phyloP scores from a whole-genome alignment of 2,113 vertebrate genomes.

The Strix uralensis region DNA sequence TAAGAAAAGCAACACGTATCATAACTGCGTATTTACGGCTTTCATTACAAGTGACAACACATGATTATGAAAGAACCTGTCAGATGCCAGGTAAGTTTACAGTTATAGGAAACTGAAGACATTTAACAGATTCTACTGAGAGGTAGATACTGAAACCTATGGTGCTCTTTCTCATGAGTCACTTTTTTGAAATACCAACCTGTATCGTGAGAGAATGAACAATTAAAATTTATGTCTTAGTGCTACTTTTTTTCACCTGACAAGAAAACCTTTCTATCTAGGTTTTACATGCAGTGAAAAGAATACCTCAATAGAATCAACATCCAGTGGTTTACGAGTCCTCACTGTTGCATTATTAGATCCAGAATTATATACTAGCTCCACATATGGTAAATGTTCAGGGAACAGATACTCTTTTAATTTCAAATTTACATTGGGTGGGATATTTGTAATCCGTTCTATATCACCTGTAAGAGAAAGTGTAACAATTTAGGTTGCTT shows the following conservation, averaged over 20 bases:
- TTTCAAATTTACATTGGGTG: not conserved
- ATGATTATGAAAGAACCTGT: not conserved
- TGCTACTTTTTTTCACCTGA: not conserved
- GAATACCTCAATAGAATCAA: conserved; percentile 23
- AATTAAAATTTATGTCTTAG: not conserved
- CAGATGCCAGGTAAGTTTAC: not conserved
- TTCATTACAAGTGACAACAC: not conserved
- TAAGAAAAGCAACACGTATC: not conserved
- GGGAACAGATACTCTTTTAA: not conserved
- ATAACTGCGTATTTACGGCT: not conserved
- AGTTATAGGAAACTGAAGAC: not conserved
- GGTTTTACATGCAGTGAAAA: not conserved
- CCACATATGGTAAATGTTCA: not conserved
- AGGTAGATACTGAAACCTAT: not conserved
- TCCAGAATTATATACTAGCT: not conserved
- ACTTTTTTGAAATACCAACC: not conserved
- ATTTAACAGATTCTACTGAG: not conserved
- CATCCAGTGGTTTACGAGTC: not conserved
- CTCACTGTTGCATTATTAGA: conserved; percentile 27
- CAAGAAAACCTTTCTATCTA: not conserved
- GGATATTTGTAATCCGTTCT: conserved; percentile 47
- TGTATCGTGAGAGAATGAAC: rapidly evolving
- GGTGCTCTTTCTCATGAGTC: not conserved
- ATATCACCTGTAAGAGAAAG: conserved; percentile 42
- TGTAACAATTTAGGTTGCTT: not conserved